phyloP scores from a whole-genome alignment of 30 jellyfish, hydroid and myxozoan species.

The Chrysaora quinquecirrha region DNA sequence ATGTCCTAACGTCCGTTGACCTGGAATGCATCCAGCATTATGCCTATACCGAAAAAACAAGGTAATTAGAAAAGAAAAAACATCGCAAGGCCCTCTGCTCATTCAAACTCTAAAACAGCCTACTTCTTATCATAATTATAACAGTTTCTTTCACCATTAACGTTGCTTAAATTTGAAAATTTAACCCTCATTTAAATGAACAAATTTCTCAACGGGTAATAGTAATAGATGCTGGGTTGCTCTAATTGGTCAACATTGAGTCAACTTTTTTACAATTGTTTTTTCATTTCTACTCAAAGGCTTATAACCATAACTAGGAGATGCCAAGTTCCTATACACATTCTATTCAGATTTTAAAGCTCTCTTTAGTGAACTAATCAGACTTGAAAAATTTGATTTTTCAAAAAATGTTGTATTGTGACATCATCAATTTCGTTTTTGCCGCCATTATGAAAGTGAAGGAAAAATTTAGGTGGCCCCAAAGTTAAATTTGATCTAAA shows the following conservation, averaged over 20 bases:
- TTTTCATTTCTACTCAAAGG: not conserved
- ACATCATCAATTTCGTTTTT: not conserved
- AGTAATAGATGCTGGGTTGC: not conserved
- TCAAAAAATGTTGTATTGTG: not conserved
- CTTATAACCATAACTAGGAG: not conserved
- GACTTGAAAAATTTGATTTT: not conserved
- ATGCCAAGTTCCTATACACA: not conserved
- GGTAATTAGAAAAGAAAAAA: no score
- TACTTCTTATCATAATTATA: no score
- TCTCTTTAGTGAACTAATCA: not conserved
- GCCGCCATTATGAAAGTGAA: not conserved
- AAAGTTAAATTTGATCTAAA: not conserved
- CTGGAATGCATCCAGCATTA: no score
- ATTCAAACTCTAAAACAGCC: no score
- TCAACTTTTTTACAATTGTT: not conserved
- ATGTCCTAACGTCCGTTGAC: no score
- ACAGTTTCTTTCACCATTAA: no score
- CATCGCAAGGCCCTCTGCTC: no score
- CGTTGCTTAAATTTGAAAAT: no score
- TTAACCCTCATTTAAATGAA: no score
- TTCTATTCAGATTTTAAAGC: not conserved
- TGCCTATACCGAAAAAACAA: no score
- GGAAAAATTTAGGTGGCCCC: constrained; percentile 1
- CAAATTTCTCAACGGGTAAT: no score
- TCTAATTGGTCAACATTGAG: not conserved